Base-by-base conservation (phyloP, 2,797 vertebrate genomes). In the Esox lucius region DNA sequence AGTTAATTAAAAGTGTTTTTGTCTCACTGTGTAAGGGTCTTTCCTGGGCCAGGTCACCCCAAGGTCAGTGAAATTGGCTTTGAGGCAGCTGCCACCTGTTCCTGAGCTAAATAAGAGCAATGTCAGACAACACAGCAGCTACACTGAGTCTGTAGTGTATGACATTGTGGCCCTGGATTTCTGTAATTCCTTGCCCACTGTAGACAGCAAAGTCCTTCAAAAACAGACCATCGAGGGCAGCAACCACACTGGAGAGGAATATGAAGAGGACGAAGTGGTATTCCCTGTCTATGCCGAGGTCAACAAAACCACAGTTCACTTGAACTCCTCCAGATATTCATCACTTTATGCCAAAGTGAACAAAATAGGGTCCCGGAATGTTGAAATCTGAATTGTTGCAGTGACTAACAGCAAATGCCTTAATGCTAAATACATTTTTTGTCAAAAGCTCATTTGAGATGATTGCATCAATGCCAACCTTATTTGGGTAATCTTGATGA, bases 21-120 rank as follows among this genome's bases (percentile, higher is more conserved):
- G 31, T 66, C 35, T 35, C 31, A 17, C 5, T 19, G 16, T 33
- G 8, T 17, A 16, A 33, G 13, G 16, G 64, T 66, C 64, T 66
- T 66, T 66, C 31, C 28, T 15, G 26, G 64, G 64, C 3, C 28
- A 66, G 64, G 26, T 15, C 7, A 66, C 31, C 12, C 28, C 64
- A 33, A 66, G 28, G 6, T n/a, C 64, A n/a, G 48, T 17, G 4
- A 26, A 39, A 8, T 28, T 35, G 65, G 39, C 51, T 17, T 22
- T 15, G n/a, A 71, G 78, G 46, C 67, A 31, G 61, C 31, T 80
- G 56, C 78, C 78, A 42, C 39, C 61, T 19, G 9, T 76, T 24
- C 75, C 75, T 9, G 70, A 22, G n/a, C 28, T n/a, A 28, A 24
- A 24, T 19, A 48, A 48, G 59, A 13, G 16, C 51, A 5, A 6